phyloP scores from a whole-genome alignment of 2,888 invertebrate genomes.

The Phrixothrix hirtus region DNA sequence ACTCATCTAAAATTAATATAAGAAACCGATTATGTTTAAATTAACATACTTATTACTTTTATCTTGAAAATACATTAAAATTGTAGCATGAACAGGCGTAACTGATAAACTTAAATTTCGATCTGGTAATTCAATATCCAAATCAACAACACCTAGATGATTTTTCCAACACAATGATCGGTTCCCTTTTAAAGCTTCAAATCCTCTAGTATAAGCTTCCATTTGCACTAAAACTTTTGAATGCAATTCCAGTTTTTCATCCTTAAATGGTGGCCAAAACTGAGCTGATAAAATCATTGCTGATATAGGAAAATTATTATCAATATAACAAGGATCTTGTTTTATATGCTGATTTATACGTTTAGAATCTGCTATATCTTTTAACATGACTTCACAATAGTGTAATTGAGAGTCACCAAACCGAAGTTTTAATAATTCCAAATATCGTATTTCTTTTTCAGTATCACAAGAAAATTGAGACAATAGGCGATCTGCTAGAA shows the following conservation, averaged over 20 bases:
- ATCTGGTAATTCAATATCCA: slow-evolving; percentile 87
- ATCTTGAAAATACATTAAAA: slow-evolving; percentile 90
- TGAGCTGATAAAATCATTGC: slow-evolving; percentile 96
- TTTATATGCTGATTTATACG: slow-evolving; percentile 86
- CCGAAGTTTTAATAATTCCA: slow-evolving; percentile 89
- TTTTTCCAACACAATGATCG: slow-evolving; percentile 93
- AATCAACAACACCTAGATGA: slow-evolving; percentile 87
- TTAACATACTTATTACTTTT: no score
- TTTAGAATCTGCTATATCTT: slow-evolving; percentile 95
- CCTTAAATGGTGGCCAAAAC: slow-evolving; percentile 97
- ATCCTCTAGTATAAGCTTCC: slow-evolving; percentile 84
- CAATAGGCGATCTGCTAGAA: slow-evolving; percentile 87
- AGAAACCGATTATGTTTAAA: slow-evolving; percentile 4
- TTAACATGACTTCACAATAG: slow-evolving; percentile 98
- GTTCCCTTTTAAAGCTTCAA: slow-evolving; percentile 89
- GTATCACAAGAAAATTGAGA: slow-evolving; percentile 85
- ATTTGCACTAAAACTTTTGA: slow-evolving; percentile 77
- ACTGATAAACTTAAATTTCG: slow-evolving; percentile 77
- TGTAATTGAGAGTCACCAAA: slow-evolving; percentile 97
- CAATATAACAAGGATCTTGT: slow-evolving; percentile 66
- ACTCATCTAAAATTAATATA: slow-evolving; percentile 63
- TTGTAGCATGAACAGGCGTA: slow-evolving; percentile 90
- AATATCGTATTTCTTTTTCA: slow-evolving; percentile 87
- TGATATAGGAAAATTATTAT: slow-evolving; percentile 66
- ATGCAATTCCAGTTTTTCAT: slow-evolving; percentile 88